Conservation (phyloP, 1,140 invertebrate genomes). For the Conus betulinus region DNA sequence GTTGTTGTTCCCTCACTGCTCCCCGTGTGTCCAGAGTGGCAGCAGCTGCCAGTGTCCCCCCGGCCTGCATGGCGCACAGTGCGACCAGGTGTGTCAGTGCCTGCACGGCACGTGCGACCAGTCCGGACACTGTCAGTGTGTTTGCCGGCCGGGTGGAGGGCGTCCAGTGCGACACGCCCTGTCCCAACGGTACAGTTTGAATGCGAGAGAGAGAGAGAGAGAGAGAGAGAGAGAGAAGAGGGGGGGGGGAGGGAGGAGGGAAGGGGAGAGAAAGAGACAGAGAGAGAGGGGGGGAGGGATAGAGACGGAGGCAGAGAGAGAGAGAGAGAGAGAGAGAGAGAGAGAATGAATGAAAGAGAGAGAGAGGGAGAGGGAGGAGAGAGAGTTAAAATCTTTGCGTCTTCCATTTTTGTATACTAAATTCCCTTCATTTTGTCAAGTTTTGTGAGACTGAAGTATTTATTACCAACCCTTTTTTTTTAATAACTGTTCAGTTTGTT, state of each 20-base stretch:
- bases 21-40: slow-evolving; percentile 16
- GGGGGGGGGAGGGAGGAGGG: background rate
- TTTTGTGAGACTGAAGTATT: no score
- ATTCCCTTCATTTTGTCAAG: no score
- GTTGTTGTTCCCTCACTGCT: background rate
- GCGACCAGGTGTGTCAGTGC: slow-evolving; percentile 87
- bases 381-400: background rate
- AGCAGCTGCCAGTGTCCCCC: slow-evolving; percentile 34
- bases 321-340: background rate
- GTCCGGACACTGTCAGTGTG: slow-evolving; percentile 57
- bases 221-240: background rate
- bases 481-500: no score
- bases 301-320: no score
- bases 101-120: slow-evolving; percentile 81
- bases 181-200: slow-evolving; percentile 43
- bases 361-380: background rate
- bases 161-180: slow-evolving; percentile 49
- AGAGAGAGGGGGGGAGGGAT: no score
- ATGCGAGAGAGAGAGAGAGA: no score
- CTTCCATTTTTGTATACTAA: no score
- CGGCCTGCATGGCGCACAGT: slow-evolving; percentile 76
- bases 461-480: no score
- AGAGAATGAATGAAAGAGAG: no score
- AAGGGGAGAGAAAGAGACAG: no score
- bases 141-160: slow-evolving; percentile 54